Conservation (phyloP, 2,797 vertebrate species). For the Enteromius unitaeniatus region DNA sequence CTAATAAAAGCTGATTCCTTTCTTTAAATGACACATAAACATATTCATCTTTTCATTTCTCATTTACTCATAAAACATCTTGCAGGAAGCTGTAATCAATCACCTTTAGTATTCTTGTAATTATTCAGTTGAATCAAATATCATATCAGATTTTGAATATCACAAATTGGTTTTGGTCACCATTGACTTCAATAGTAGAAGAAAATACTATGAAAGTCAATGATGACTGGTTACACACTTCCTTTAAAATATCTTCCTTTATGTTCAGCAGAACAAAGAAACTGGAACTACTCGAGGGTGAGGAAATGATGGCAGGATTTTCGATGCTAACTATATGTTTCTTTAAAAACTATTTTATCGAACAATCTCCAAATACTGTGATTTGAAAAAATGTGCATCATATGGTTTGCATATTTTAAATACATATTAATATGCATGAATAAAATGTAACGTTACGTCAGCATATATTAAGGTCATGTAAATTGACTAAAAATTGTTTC, state of each 20-base stretch:
- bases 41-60: no score
- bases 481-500: neutral
- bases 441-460: neutral
- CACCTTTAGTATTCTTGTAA: neutral
- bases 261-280: no score
- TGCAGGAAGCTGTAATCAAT: neutral
- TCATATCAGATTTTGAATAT: slow-evolving; percentile 3
- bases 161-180: neutral
- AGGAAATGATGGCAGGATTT: no score
- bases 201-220: no score
- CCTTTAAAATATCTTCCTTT: no score
- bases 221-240: no score
- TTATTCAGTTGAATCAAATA: neutral
- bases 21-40: neutral
- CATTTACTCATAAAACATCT: neutral
- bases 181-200: no score
- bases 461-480: neutral
- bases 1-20: neutral
- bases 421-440: neutral
- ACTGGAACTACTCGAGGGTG: no score
- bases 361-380: neutral
- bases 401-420: neutral
- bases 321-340: no score
- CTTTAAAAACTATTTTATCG: no score
- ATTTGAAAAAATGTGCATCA: neutral